Conservation (phyloP, 64 coral and sea anemone species). For the Montipora cactus region DNA sequence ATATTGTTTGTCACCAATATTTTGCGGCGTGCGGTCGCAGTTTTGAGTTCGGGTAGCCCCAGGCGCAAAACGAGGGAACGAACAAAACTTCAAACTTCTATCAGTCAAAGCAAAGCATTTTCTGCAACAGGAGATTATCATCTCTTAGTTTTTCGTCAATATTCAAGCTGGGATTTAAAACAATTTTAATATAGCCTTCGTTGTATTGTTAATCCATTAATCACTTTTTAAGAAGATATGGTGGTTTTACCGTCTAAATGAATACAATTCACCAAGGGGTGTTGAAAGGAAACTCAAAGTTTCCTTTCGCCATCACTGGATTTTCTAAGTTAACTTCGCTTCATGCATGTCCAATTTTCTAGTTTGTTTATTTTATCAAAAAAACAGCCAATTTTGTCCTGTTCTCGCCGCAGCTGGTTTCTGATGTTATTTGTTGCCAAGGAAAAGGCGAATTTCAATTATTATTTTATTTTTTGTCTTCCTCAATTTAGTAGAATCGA, state of each 20-base stretch:
- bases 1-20: no score
- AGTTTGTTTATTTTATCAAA: neutral
- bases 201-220: neutral
- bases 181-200: neutral
- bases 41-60: no score
- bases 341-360: neutral
- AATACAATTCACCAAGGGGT: neutral
- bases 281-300: no score
- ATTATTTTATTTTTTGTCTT: neutral
- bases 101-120: neutral
- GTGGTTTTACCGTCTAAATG: neutral
- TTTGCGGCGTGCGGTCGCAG: no score
- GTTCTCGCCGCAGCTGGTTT: neutral
- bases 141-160: neutral
- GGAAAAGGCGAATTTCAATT: neutral
- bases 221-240: neutral
- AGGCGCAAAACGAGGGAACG: no score
- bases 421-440: neutral
- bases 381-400: neutral
- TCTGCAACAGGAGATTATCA: neutral
- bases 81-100: no score
- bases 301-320: no score
- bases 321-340: neutral
- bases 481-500: neutral
- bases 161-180: neutral